phyloP scores from a whole-genome alignment of 1,140 invertebrate genomes.

The Tetragnatha versicolor region DNA sequence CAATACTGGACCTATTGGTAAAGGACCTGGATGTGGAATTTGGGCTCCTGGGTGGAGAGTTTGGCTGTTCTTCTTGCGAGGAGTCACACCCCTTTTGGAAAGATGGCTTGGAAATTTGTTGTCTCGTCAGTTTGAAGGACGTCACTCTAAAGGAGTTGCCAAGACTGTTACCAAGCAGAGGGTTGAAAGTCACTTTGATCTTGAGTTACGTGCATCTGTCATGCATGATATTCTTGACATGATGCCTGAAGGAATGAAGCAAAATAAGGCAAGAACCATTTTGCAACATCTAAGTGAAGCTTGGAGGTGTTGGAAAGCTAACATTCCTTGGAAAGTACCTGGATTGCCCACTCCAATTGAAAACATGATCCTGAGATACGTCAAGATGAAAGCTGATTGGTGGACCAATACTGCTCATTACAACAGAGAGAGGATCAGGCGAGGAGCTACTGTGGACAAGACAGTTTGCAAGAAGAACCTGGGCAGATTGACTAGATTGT shows the following conservation, averaged over 20 bases:
- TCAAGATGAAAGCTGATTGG: constrained; percentile 99
- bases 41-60: constrained; percentile 99
- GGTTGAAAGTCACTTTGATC: constrained; percentile 99
- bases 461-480: constrained; percentile 99
- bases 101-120: constrained; percentile 98
- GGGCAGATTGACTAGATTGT: constrained; percentile 92
- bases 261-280: constrained; percentile 99
- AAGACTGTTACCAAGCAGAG: constrained; percentile 99
- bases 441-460: constrained; percentile 96
- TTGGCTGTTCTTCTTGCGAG: constrained; percentile 99
- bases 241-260: constrained; percentile 99
- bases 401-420: constrained; percentile 99
- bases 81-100: constrained; percentile 96
- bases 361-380: constrained; percentile 99
- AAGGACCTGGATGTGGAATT: constrained; percentile 98
- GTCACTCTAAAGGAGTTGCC: constrained; percentile 98
- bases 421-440: constrained; percentile 93
- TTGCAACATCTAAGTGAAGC: constrained; percentile 98
- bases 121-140: constrained; percentile 97
- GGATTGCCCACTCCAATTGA: constrained; percentile 98
- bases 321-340: constrained; percentile 99
- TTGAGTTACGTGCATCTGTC: constrained; percentile 94
- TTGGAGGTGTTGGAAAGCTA: constrained; percentile 99
- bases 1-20: constrained; percentile 97
- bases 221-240: constrained; percentile 99